A percentile compares a stretch with the other conserved stretches of the same genome.
phyloP scores from a whole-genome alignment of 2,888 invertebrate species.

The Drosophila meridionalis region DNA sequence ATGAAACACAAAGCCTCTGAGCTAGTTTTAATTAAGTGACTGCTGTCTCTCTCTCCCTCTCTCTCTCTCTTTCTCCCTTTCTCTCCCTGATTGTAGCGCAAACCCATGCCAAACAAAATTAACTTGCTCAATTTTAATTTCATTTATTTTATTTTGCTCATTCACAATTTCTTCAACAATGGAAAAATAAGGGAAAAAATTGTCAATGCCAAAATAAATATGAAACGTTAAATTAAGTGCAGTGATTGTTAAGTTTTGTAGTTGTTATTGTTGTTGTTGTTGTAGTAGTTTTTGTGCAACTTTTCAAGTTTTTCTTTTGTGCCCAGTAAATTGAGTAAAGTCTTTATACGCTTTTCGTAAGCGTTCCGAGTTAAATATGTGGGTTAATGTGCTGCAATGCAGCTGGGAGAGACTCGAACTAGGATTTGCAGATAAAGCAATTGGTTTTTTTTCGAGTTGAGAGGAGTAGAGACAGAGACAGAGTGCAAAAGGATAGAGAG shows the following conservation, averaged over 20 bases:
- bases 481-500: not conserved
- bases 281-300: conserved; percentile 17
- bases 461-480: not conserved
- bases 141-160: conserved; percentile 34
- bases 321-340: conserved; percentile 35
- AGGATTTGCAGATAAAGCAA: conserved; percentile 1
- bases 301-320: conserved; percentile 45
- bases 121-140: conserved; percentile 48
- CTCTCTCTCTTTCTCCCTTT: conserved; percentile 9
- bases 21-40: conserved; percentile 56
- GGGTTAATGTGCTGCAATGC: conserved; percentile 28
- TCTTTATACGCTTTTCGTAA: conserved; percentile 6
- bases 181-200: conserved; percentile 37
- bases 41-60: conserved; percentile 7
- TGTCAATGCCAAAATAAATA: conserved; percentile 72
- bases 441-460: not conserved
- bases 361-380: conserved; percentile 15
- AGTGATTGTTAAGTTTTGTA: conserved; percentile 58
- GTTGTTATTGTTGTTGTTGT: too few species aligned
- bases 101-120: conserved; percentile 37
- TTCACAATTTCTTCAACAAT: conserved; percentile 68
- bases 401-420: conserved; percentile 7
- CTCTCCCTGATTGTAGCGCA: conserved; percentile 13
- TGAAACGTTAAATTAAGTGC: conserved; percentile 62
- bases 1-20: conserved; percentile 21